Base-by-base conservation (phyloP, 1,140 invertebrate species). In the Atta colombica region DNA sequence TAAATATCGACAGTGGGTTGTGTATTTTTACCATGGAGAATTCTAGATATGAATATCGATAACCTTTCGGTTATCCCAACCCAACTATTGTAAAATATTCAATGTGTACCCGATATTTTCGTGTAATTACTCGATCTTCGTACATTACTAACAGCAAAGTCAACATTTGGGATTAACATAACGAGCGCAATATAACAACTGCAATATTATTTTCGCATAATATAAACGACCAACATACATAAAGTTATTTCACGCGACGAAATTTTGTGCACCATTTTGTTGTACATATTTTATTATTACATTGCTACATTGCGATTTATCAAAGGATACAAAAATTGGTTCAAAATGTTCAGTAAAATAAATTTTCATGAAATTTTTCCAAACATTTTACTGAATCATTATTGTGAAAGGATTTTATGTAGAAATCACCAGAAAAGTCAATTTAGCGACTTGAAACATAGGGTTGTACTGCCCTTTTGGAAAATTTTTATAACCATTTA, bases 131-230 rank as follows among this genome's bases (percentile, higher is more conserved):
- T n/a, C n/a, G 16, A 71, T 39, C 16, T 61, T 39, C 61, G 28
- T 53, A 78, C 25, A 81, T 69, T 69, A 71, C 21, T 49, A 51
- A 55, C 25, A 35, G 21, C 31, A 68, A 80, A 28, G 18, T 71
- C 77, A 81, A 81, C 49, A 71, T 81, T 81, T 39, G 3, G 21
- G 49, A 81, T 71, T 81, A 81, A 58, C 51, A 58, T 58, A 58
- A 81, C 61, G 18, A 81, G 31, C n/a, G 10, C 31, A 21, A 4
- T 55, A 28, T 71, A 81, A 71, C 53, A 81, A 58, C 65, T 55
- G 28, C 12, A 55, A 71, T 81, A 58, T 81, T 81, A 71, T 81
- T 69, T 65, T 81, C 55, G 66, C 14, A 21, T 16, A 81, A 69
- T 49, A 58, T 69, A 68, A 80, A 69, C 63, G 49, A 69, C 4